Evolutionary conservation across 1,140 invertebrate species (phyloP).

Genomic region (Drosophila orosa): DNA sequence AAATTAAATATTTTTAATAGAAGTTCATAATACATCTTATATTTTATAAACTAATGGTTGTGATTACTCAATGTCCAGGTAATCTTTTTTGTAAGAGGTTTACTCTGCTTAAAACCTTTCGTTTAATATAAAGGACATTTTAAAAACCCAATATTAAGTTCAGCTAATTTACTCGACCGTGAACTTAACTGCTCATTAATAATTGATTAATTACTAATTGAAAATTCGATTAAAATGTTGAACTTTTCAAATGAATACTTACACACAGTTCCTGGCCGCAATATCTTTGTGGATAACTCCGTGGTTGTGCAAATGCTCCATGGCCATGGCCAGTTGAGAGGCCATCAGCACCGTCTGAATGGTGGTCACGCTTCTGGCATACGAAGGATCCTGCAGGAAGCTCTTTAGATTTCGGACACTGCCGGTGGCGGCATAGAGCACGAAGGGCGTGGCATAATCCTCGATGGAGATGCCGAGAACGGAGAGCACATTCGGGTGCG

Average conservation of each 20-base stretch:
- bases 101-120: no score
- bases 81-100: background rate
- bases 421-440: slow-evolving; percentile 92
- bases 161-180: background rate
- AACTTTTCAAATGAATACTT: slow-evolving; percentile 49
- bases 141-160: background rate
- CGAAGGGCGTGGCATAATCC: slow-evolving; percentile 92
- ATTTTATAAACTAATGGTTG: no score
- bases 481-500: slow-evolving; percentile 92
- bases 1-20: background rate
- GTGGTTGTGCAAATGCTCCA: slow-evolving; percentile 94
- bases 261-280: slow-evolving; percentile 95
- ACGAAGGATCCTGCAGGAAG: slow-evolving; percentile 86
- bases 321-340: slow-evolving; percentile 93
- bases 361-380: slow-evolving; percentile 92
- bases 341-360: slow-evolving; percentile 97
- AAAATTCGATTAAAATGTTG: background rate
- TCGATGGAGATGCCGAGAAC: slow-evolving; percentile 95
- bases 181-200: background rate
- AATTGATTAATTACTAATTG: background rate
- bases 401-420: slow-evolving; percentile 95
- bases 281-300: slow-evolving; percentile 96
- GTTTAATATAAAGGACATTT: background rate
- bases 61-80: background rate
- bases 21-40: background rate